Conservation (phyloP, 2,113 vertebrate species). For the Fregetta grallaria region DNA sequence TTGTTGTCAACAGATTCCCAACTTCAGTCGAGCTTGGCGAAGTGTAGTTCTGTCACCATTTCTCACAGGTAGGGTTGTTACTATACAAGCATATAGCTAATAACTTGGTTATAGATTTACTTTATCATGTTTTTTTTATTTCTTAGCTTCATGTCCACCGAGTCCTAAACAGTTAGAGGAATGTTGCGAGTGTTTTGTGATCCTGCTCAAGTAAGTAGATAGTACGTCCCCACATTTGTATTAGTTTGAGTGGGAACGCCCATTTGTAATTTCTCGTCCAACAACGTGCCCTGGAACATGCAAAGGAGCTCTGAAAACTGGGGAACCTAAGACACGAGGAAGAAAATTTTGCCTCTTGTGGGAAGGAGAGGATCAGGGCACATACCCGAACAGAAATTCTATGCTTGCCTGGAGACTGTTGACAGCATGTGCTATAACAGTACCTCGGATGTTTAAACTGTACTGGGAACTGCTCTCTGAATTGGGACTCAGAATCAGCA, state of each 20-base stretch:
- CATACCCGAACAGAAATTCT: neutral
- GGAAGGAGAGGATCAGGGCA: neutral
- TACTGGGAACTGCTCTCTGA: neutral
- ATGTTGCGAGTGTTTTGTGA: conserved; percentile 84
- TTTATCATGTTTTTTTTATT: neutral
- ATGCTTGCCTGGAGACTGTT: neutral
- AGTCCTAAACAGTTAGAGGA: conserved; percentile 82
- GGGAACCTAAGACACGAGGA: neutral
- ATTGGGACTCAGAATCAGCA: neutral
- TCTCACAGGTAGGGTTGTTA: conserved; percentile 79
- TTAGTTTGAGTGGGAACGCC: neutral
- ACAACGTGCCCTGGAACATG: neutral
- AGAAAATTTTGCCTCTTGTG: neutral
- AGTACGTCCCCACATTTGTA: neutral
- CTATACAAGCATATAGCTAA: too few species aligned
- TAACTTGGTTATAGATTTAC: neutral
- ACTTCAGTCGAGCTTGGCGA: conserved; percentile 81
- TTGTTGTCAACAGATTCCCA: conserved; percentile 68
- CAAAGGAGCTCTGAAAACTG: neutral
- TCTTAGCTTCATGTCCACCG: conserved; percentile 83
- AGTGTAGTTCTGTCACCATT: conserved; percentile 85
- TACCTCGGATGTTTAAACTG: neutral
- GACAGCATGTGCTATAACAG: neutral
- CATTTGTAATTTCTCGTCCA: neutral
- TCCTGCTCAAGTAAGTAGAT: conserved; percentile 86